Conservation (phyloP, 2,888 invertebrate genomes). For the Polydrusus pterygomalis region DNA sequence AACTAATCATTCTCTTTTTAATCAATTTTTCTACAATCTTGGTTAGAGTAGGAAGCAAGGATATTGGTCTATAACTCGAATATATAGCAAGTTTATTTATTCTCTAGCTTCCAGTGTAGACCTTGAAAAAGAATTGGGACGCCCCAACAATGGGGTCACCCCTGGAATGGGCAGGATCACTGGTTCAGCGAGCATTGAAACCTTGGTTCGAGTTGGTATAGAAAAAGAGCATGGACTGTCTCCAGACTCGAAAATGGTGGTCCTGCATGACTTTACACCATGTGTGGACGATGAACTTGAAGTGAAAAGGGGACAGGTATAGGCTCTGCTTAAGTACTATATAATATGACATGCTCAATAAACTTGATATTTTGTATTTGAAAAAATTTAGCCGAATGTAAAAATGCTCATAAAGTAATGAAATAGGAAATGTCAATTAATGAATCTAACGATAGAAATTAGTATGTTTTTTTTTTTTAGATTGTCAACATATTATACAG, state of each 20-base stretch:
- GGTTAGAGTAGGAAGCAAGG: too few relatives aligned
- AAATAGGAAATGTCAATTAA: too few relatives aligned
- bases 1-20: too few relatives aligned
- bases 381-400: too few relatives aligned
- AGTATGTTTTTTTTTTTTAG: conserved; percentile 66
- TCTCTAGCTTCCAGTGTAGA: conserved; percentile 82
- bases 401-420: too few relatives aligned
- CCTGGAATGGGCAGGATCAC: conserved; percentile 95
- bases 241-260: conserved; percentile 96
- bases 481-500: conserved; percentile 95
- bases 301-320: conserved; percentile 90
- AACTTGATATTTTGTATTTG: too few relatives aligned
- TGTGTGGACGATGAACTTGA: conserved; percentile 96
- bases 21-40: too few relatives aligned
- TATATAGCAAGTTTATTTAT: conserved; percentile 10
- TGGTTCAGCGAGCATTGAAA: conserved; percentile 95
- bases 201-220: conserved; percentile 90
- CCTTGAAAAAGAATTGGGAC: conserved; percentile 83
- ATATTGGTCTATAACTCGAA: too few relatives aligned
- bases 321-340: background rate
- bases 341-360: too few relatives aligned
- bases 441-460: too few relatives aligned
- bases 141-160: conserved; percentile 80
- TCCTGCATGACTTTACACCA: conserved; percentile 94
- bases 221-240: conserved; percentile 94